A percentile compares a stretch with the other conserved stretches of the same genome.
Evolutionary conservation across 2,888 invertebrate species (phyloP).

Genomic region (Drosophila robusta): DNA sequence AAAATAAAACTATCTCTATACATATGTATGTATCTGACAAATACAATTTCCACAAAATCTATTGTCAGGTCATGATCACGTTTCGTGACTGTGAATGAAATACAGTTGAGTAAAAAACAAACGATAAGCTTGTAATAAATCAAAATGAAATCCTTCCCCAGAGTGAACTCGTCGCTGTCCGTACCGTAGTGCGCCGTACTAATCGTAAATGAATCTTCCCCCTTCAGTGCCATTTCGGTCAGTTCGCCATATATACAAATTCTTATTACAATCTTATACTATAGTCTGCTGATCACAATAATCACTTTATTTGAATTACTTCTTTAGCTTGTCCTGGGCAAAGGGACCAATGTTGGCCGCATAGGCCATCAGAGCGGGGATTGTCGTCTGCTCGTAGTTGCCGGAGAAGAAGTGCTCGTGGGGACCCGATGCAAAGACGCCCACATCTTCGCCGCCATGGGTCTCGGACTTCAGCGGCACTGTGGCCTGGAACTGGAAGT

Average conservation of each 20-base stretch:
- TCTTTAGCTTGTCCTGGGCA: slow-evolving; percentile 45
- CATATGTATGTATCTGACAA: too few relatives aligned
- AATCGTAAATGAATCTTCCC: too few relatives aligned
- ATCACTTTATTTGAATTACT: slow-evolving; percentile 37
- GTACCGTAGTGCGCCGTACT: too few relatives aligned
- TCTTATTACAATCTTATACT: slow-evolving; percentile 9
- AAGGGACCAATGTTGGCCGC: slow-evolving; percentile 89
- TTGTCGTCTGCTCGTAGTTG: slow-evolving; percentile 90
- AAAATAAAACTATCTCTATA: too few relatives aligned
- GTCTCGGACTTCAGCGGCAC: slow-evolving; percentile 88
- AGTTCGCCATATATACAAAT: neutral
- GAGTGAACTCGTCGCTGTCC: too few relatives aligned
- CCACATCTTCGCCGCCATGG: slow-evolving; percentile 92
- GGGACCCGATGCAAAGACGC: slow-evolving; percentile 91
- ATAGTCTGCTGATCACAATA: slow-evolving; percentile 16
- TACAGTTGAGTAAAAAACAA: too few relatives aligned
- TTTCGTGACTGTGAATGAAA: too few relatives aligned
- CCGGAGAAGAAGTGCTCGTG: slow-evolving; percentile 92
- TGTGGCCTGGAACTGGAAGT: slow-evolving; percentile 86
- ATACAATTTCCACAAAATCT: too few relatives aligned
- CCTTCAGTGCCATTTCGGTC: neutral
- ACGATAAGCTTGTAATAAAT: too few relatives aligned
- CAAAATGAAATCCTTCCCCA: too few relatives aligned
- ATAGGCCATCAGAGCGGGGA: slow-evolving; percentile 90
- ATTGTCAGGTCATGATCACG: too few relatives aligned